Evolutionary conservation across 2,797 vertebrate genomes (phyloP).

Genomic region (Esox lucius): DNA sequence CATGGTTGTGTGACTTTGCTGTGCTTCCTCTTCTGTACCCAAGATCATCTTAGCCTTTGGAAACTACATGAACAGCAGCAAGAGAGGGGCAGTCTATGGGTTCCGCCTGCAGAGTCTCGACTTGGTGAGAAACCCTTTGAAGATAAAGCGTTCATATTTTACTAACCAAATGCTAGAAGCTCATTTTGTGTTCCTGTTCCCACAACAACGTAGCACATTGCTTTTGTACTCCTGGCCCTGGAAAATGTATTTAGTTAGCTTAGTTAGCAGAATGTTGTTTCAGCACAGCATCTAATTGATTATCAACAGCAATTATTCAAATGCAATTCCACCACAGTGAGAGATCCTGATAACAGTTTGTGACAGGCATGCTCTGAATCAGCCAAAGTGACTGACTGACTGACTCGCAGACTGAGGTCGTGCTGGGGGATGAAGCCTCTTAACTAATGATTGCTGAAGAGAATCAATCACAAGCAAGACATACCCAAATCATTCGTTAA

Average conservation of each 20-base stretch:
- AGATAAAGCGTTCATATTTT: background rate
- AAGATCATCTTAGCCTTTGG: constrained; percentile 94
- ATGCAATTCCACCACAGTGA: background rate
- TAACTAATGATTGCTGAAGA: background rate
- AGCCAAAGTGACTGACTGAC: background rate
- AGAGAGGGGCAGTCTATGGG: constrained; percentile 88
- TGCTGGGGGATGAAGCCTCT: background rate
- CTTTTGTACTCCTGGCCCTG: background rate
- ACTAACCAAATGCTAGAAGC: background rate
- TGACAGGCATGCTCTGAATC: constrained; percentile 4
- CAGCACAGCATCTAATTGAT: constrained; percentile 1
- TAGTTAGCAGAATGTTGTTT: background rate
- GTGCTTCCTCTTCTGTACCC: background rate
- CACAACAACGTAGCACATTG: background rate
- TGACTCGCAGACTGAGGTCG: too few species aligned
- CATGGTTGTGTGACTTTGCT: background rate
- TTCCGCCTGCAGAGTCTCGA: constrained; percentile 94
- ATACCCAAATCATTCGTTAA: background rate
- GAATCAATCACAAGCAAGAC: background rate
- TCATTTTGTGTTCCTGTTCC: background rate
- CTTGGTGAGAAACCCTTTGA: constrained; percentile 66
- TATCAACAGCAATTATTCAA: constrained; percentile 9
- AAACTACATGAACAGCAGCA: constrained; percentile 98
- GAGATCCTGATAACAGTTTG: background rate
- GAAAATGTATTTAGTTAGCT: background rate